Conservation (phyloP, 2,797 vertebrate genomes). For the Coregonus ussuriensis region DNA sequence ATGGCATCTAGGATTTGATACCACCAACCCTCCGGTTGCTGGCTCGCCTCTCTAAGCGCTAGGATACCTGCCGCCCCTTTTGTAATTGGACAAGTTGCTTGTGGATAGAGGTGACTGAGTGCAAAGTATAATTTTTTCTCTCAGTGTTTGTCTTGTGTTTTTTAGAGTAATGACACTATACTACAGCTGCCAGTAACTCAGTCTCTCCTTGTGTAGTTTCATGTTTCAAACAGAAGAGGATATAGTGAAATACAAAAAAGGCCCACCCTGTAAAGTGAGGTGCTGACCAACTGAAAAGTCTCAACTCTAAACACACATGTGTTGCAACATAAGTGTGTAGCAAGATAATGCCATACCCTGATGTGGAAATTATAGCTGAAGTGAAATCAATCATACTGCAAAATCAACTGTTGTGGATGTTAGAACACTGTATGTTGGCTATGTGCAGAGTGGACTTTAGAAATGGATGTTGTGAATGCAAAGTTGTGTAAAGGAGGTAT, state of each 20-base stretch:
- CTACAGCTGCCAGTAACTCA: background rate
- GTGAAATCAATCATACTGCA: background rate
- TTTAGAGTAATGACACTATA: background rate
- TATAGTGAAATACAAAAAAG: background rate
- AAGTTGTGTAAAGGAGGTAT: background rate
- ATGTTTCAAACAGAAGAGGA: background rate
- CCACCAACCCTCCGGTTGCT: too few species aligned
- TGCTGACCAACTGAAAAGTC: background rate
- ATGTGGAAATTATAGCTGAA: background rate
- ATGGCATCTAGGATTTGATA: too few species aligned
- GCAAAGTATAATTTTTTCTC: background rate
- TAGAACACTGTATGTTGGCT: background rate
- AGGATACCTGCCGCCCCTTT: background rate
- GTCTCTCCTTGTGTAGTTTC: background rate
- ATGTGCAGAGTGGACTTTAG: background rate
- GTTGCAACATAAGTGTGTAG: background rate
- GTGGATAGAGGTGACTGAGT: constrained; percentile 8
- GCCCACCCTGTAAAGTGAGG: background rate
- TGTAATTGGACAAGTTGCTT: background rate
- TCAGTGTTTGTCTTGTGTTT: background rate
- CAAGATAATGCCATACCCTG: background rate
- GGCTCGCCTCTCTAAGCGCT: too few species aligned
- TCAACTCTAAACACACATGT: background rate
- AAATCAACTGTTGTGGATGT: background rate
- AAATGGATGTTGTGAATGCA: background rate